Conservation (phyloP, 2,888 invertebrate species). For the Lymantria monacha region DNA sequence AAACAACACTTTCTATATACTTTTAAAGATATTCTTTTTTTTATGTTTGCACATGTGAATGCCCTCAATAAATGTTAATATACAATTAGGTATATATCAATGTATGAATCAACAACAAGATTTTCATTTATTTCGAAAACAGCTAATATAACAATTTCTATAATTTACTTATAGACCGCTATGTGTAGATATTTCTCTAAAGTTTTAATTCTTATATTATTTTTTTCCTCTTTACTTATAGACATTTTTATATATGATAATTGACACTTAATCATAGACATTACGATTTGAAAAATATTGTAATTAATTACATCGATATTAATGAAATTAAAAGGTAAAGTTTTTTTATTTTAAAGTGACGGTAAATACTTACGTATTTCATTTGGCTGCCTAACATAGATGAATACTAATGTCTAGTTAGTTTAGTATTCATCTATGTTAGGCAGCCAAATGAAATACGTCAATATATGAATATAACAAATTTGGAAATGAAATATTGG, state of each 20-base stretch:
- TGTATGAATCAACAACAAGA: conserved; percentile 59
- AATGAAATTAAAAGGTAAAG: no score
- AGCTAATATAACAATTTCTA: conserved; percentile 64
- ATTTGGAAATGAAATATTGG: no score
- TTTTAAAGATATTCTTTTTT: no score
- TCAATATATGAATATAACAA: no score
- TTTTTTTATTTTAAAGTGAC: no score
- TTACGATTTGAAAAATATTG: no score
- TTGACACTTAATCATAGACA: not conserved
- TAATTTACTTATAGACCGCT: conserved; percentile 50
- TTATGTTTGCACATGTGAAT: conserved; percentile 1
- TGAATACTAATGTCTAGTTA: no score
- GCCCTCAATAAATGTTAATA: conserved; percentile 21
- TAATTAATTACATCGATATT: no score
- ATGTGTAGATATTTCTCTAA: conserved; percentile 38
- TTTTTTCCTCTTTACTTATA: conserved; percentile 13
- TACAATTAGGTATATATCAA: conserved; percentile 21
- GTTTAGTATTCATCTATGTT: no score
- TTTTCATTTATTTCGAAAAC: conserved; percentile 52
- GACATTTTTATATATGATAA: not conserved
- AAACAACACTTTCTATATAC: not conserved
- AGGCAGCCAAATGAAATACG: no score
- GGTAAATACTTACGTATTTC: no score
- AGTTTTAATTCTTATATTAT: conserved; percentile 33
- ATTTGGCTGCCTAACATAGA: no score